These are phyloP conservation scores for Cydia strobilella DNA, from an alignment of 1,140 invertebrate species.

Conservation along the genomic window DNA sequence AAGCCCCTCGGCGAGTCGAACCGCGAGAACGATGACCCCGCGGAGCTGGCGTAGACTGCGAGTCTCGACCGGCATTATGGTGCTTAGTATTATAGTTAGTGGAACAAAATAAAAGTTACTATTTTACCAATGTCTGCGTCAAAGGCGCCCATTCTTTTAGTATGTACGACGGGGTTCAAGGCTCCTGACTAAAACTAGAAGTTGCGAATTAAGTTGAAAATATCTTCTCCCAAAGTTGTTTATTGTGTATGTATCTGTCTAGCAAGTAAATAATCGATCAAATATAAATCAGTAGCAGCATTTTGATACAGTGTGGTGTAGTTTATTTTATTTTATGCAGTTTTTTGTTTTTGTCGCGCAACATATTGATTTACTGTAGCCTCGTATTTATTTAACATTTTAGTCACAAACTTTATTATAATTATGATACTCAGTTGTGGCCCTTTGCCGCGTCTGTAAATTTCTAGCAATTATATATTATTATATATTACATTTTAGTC, in stretches of 20 bases:
- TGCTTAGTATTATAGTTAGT: background rate
- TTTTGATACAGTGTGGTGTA: no score
- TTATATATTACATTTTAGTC: constrained; percentile 1
- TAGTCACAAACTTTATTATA: background rate
- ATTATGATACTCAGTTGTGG: background rate
- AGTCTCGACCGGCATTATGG: background rate
- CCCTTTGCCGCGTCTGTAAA: background rate
- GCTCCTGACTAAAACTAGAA: no score
- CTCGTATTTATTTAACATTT: background rate
- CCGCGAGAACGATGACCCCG: constrained; percentile 59
- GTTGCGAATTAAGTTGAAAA: no score
- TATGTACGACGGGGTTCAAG: background rate
- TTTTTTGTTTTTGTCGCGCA: background rate
- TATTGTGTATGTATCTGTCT: no score
- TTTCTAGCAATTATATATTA: background rate
- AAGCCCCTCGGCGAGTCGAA: constrained; percentile 52
- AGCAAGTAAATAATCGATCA: no score
- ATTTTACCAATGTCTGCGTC: background rate
- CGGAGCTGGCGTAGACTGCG: constrained; percentile 37
- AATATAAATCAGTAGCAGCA: no score
- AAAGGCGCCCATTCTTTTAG: background rate
- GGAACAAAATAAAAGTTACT: background rate
- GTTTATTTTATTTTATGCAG: no score
- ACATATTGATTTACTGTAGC: background rate
- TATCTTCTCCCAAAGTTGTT: no score